phyloP scores from a whole-genome alignment of 2,797 vertebrate species.

The Agapornis canus region DNA sequence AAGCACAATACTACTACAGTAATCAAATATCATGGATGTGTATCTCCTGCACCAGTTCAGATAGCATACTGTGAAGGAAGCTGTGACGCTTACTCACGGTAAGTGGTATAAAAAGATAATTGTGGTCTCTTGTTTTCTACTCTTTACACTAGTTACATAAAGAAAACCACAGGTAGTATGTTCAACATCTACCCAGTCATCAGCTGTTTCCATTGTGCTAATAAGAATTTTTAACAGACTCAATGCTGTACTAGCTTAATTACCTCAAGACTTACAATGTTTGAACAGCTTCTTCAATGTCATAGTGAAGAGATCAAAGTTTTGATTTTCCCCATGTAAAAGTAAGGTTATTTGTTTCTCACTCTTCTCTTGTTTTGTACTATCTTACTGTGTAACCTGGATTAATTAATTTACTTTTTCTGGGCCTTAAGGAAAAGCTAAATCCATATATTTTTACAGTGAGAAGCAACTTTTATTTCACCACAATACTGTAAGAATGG shows the following conservation, averaged over 20 bases:
- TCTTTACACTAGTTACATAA: not conserved
- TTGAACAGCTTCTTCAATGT: not conserved
- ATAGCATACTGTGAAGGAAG: conserved; percentile 74
- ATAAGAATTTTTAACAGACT: not conserved
- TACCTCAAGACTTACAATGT: not conserved
- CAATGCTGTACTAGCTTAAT: not conserved
- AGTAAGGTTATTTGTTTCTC: not conserved
- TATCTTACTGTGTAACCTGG: not conserved
- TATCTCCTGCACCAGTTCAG: conserved; percentile 54
- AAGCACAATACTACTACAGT: not conserved
- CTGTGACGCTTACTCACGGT: conserved; percentile 74
- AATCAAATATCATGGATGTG: conserved; percentile 57
- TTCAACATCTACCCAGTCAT: not conserved
- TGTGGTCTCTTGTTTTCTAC: not conserved
- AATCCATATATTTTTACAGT: not conserved
- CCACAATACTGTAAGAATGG: not conserved
- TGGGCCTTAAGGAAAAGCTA: not conserved
- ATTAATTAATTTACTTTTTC: not conserved
- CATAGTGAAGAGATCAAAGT: fast-evolving
- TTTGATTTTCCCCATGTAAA: not conserved
- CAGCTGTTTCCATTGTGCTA: not conserved
- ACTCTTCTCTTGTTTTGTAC: not conserved
- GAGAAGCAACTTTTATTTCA: not conserved
- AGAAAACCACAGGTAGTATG: not conserved
- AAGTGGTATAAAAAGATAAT: not conserved